These are phyloP conservation scores for Hydrophis major DNA, from an alignment of 2,797 vertebrate genomes.

Conservation along the genomic window DNA sequence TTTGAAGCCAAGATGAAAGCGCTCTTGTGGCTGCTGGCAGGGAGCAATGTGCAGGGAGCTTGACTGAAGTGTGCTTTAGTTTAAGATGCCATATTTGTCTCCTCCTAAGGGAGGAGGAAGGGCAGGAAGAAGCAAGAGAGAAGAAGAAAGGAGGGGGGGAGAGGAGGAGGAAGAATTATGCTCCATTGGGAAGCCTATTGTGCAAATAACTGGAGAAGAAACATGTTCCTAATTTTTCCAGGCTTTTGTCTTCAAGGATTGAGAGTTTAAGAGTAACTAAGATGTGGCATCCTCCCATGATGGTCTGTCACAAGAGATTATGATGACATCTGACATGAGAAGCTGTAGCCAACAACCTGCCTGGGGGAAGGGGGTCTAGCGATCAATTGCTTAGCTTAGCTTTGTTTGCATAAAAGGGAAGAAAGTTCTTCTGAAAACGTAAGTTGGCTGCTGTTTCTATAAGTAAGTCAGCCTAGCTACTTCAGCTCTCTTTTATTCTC, in stretches of 20 bases:
- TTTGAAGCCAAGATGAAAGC: conserved; percentile 81
- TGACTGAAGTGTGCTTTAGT: conserved; percentile 77
- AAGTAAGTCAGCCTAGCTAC: background rate
- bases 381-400: conserved; percentile 34
- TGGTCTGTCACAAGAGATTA: conserved; percentile 53
- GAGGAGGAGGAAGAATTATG: conserved; percentile 57
- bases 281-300: conserved; percentile 65
- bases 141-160: conserved; percentile 49
- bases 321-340: conserved; percentile 59
- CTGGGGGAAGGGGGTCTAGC: conserved; percentile 47
- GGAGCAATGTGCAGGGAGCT: conserved; percentile 59
- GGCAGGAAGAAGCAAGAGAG: conserved; percentile 5
- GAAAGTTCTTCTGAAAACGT: background rate
- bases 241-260: conserved; percentile 69
- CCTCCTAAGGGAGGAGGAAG: conserved; percentile 42
- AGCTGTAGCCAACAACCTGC: conserved; percentile 43
- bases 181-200: conserved; percentile 66
- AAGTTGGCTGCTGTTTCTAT: background rate
- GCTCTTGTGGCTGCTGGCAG: conserved; percentile 75
- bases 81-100: conserved; percentile 71
- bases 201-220: conserved; percentile 61
- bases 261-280: conserved; percentile 60
- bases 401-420: background rate
- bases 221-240: conserved; percentile 72
- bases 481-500: background rate